Base-by-base conservation (phyloP, 2,113 vertebrate genomes). In the Progne subis region DNA sequence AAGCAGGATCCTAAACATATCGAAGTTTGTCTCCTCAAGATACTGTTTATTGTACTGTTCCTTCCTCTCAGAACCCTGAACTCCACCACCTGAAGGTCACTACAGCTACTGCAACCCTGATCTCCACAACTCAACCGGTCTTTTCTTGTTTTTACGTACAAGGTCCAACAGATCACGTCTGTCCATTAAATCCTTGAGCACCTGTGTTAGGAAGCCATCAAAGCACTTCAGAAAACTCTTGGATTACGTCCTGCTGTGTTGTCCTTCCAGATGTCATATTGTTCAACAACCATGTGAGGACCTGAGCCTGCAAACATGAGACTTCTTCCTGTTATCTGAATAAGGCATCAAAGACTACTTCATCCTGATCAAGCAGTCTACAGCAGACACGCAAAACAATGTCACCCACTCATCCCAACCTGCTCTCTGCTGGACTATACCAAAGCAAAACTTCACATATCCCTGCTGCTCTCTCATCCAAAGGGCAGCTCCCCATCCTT, bases 251-350 rank as follows among this genome's bases (percentile, higher is more conserved):
- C 41, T 5, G 1, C 16, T 20, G 11, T 9, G 5, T 3, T 55
- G 32, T 39, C 32, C 52, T 63, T 84, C 39, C 20, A 75, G 55
- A 6, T 7, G 11, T 37, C 53, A 31, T 6, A 12, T 57, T 3
- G 5, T 70, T 84, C 77, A 89, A 61, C 26, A 75, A 21, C 19
- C 50, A 16, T 1, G 1, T 12, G 15, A 74, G 18, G 12, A 50
- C 44, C 14, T 8, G 13, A 16, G 43, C 52, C 60, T 71, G 11
- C 0, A 3, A 77, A 79, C 0, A 0, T 14, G 50, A 91, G n/a
- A 50, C 21, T 91, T 65, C 72, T 67, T 81, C 46, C 43, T 74
- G 34, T 68, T 37, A 67, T 15, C 8, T 81, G 43, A 83, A 80
- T 52, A 78, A 65, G 20, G 14, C 8, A 65, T 37, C 60, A 78